A percentile compares a stretch with the other conserved stretches of the same genome.
These are phyloP conservation scores for Ctenoplectra terminalis DNA, from an alignment of 1,140 invertebrate genomes.

Conservation along the genomic window DNA sequence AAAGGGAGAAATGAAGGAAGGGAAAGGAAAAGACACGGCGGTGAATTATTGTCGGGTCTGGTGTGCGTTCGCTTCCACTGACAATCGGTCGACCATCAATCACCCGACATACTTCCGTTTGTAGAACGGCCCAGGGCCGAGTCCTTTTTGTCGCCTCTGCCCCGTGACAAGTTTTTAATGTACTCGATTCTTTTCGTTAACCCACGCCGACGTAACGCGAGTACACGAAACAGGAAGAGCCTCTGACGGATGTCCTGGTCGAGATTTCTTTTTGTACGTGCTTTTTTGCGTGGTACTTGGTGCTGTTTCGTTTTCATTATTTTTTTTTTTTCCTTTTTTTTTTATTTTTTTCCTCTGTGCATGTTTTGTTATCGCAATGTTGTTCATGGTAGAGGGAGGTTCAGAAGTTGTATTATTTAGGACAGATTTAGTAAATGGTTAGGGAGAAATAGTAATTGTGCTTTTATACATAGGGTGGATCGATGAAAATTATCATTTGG, in stretches of 20 bases:
- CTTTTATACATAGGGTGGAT: no score
- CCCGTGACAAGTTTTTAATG: slow-evolving; percentile 40
- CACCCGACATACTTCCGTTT: slow-evolving; percentile 57
- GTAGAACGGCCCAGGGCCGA: background rate
- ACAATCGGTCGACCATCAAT: slow-evolving; percentile 64
- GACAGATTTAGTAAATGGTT: no score
- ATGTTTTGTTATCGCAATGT: no score
- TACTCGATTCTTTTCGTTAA: slow-evolving; percentile 26
- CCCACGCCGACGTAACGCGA: background rate
- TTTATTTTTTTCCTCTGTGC: background rate
- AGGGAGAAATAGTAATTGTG: no score
- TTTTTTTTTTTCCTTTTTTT: background rate
- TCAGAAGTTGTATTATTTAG: no score
- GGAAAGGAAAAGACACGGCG: background rate
- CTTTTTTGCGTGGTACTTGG: background rate
- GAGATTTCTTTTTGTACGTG: background rate
- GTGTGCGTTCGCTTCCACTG: slow-evolving; percentile 24
- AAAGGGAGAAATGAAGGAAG: slow-evolving; percentile 7
- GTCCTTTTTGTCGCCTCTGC: slow-evolving; percentile 4
- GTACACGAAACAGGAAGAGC: background rate
- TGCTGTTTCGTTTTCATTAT: no score
- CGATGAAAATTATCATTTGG: no score
- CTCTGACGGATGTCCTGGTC: background rate
- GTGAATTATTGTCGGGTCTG: slow-evolving; percentile 58
- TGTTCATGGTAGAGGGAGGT: no score